Percentiles rank a stretch among this genome's conserved stretches.
Conservation (phyloP, 2,113 vertebrate species). For the Neolamprologus sp. region DNA sequence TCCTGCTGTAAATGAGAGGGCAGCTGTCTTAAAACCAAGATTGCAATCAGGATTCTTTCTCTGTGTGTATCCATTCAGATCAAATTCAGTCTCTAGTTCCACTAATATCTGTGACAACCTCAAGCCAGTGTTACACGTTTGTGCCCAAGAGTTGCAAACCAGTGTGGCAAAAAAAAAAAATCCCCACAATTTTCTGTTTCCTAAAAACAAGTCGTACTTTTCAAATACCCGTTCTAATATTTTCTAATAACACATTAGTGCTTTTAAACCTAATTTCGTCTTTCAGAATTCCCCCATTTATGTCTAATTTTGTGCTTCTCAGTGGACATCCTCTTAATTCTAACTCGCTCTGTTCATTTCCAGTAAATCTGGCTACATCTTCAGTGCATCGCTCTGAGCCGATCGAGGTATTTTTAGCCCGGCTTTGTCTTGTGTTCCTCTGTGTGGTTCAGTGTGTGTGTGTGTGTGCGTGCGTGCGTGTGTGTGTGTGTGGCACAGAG, state of each 20-base stretch:
- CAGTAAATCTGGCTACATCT: conserved; percentile 36
- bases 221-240: neutral
- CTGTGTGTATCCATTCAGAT: neutral
- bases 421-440: conserved; percentile 42
- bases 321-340: neutral
- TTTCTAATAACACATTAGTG: neutral
- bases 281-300: neutral
- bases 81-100: neutral
- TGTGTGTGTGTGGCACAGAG: conserved; percentile 8
- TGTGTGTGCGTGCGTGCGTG: neutral
- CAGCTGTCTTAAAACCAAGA: neutral
- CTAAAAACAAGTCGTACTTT: neutral
- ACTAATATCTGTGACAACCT: neutral
- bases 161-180: neutral
- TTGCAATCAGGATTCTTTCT: neutral
- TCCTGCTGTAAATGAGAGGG: neutral
- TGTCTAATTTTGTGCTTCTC: neutral
- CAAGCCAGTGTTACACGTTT: neutral
- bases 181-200: neutral
- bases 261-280: neutral
- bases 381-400: neutral
- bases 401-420: conserved; percentile 51
- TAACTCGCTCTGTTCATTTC: conserved; percentile 1
- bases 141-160: neutral
- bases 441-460: conserved; percentile 42